Evolutionary conservation across 2,888 invertebrate genomes (phyloP).

Genomic region (Ormyrus nitidulus): DNA sequence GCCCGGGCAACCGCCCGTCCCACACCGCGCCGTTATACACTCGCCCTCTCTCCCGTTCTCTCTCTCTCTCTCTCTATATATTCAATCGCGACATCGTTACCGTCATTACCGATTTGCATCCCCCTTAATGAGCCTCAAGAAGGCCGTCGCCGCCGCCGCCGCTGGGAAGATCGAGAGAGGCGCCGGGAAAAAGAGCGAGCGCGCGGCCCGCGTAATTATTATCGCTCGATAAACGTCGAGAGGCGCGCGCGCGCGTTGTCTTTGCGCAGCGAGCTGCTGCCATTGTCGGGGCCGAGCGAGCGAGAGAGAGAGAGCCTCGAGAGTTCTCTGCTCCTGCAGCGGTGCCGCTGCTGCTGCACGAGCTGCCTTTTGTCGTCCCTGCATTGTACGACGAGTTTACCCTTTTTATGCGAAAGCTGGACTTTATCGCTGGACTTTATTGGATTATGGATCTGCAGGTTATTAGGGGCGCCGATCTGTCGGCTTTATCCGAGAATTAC

Average conservation of each 20-base stretch:
- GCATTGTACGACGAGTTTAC: too few species aligned
- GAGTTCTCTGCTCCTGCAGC: too few species aligned
- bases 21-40: slow-evolving; percentile 12
- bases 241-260: slow-evolving; percentile 16
- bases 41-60: too few species aligned
- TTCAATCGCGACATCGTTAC: slow-evolving; percentile 62
- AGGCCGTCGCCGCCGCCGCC: not conserved
- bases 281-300: too few species aligned
- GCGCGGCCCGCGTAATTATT: slow-evolving; percentile 34
- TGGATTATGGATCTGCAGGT: too few species aligned
- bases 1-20: slow-evolving; percentile 44
- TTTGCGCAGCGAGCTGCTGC: not conserved
- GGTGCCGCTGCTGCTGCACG: not conserved
- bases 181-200: not conserved
- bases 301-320: too few species aligned
- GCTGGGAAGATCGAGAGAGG: slow-evolving; percentile 16
- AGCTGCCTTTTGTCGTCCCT: not conserved
- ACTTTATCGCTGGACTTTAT: too few species aligned
- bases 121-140: slow-evolving; percentile 42
- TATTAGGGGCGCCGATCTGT: too few species aligned
- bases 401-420: too few species aligned
- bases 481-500: not conserved
- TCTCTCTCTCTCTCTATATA: slow-evolving; percentile 31
- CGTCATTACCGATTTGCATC: slow-evolving; percentile 60
- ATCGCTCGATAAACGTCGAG: slow-evolving; percentile 41